Evolutionary conservation across 2,888 invertebrate species (phyloP), one percentile per base, ranked within the genome.

Genomic region (Yponomeuta cagnagella): DNA sequence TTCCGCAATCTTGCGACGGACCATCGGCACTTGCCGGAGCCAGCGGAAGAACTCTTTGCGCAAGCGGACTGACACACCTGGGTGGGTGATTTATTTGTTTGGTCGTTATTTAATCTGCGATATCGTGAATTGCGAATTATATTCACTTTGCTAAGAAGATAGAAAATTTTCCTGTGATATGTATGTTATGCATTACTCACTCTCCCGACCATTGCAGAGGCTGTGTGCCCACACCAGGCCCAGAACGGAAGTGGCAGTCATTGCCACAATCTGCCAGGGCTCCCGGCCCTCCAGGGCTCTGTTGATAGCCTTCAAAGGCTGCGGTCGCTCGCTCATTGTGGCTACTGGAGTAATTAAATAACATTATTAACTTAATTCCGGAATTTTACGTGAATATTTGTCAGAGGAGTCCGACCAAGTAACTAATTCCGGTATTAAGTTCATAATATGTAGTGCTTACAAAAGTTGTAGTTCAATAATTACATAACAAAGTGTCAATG

Each of bases 211-310:
- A 86, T 93, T 94, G 72, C 96, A 82, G 72, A 96, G 93, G 76
- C 95, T 95, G 89, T 95, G 96, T 2, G 96, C 82, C 96, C 96
- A 97, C 12, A 96, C 93, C 10, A 94, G 79, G 0, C 95, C 91
- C 1, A 97, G 87, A 2, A 97, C 94, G 0, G 95, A 94, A 1
- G 95, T 94, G 10, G 96, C 94, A 2, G 97, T 97, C 75, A 96
- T 94, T 0, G 96, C 93, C 1, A 95, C 95, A 73, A 97, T 95
- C 88, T 97, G 95, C 97, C 96, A 97, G 79, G 97, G 96, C 85
- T 97, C 96, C 79, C 93, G 94, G 72, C 94, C 94, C 66, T 89
- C 93, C 77, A 96, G 95, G 58, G 93, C 78, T 72, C 88, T 84
- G 83, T 95, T 95, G 48, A 96, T 80, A 63, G 93, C 88, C 77